Conservation (phyloP, 2,888 invertebrate genomes). For the Eristalinus aeneus region DNA sequence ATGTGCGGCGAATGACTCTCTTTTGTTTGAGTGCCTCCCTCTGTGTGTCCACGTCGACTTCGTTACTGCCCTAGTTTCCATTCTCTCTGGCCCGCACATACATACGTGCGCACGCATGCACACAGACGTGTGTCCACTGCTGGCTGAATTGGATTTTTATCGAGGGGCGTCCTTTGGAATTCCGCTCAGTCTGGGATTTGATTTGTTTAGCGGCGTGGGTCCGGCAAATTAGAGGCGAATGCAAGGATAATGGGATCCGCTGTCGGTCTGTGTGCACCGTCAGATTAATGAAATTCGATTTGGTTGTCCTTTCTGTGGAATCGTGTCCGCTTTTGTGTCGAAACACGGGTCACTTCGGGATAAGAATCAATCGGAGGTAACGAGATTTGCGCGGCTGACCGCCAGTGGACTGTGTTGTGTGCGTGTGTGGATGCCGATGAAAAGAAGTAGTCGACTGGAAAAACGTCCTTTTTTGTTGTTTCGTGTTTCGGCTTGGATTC, state of each 20-base stretch:
- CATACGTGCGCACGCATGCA: background rate
- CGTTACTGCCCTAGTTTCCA: background rate
- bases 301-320: constrained; percentile 36
- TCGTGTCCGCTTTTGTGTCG: constrained; percentile 12
- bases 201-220: constrained; percentile 43
- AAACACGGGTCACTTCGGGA: background rate
- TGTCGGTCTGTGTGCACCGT: constrained; percentile 10
- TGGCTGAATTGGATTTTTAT: background rate
- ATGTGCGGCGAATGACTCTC: constrained; percentile 58
- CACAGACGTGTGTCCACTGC: background rate
- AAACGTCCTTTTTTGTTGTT: background rate
- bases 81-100: background rate
- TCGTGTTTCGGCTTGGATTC: background rate
- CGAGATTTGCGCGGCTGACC: background rate
- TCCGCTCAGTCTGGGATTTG: background rate
- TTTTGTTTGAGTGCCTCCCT: background rate
- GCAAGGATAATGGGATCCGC: constrained; percentile 48
- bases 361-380: background rate
- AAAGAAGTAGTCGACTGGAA: background rate
- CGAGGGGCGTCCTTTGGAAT: background rate
- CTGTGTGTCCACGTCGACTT: background rate
- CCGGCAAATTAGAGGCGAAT: constrained; percentile 43
- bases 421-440: background rate
- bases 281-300: constrained; percentile 45
- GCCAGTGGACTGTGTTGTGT: background rate